Base-by-base conservation (phyloP, 2,113 vertebrate species). In the Candoia aspera region DNA sequence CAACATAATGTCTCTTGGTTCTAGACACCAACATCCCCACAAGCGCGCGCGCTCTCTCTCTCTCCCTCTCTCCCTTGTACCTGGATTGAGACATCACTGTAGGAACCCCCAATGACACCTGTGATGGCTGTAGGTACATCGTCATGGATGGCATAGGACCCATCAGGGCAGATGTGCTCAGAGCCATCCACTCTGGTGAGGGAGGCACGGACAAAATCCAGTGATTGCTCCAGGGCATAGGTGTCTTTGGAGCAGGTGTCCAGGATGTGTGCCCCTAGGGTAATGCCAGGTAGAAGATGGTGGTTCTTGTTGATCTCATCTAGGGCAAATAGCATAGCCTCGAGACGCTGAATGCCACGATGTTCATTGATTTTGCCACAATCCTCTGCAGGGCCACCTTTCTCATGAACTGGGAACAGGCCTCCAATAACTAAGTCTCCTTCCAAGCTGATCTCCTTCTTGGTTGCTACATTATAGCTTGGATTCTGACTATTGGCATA, bases 171-270 rank as follows among this genome's bases (percentile, higher is more conserved):
- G 96, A 99, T 98, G 96, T 99, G 99, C 92, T 99, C 99, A 0
- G 99, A 98, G 92, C 99, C 99, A 0, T 99, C 99, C 26, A 98
- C 98, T 90, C 98, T 98, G 92, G 99, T 99, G 59, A 99, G 98
- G 0, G 99, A 99, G 10, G 99, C 98, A 0, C 99, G 98, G 91
- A 99, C 99, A 0, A 99, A 99, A 95, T 99, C 99, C 0, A 99
- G 97, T 0, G 99, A 98, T 97, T 99, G 99, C 97, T 99, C 99
- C 55, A 99, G 97, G 59, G 99, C 99, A 0, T 99, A 98, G 0
- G 99, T 99, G 98, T 99, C 99, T 96, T 99, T 99, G 53, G 99
- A 99, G 96, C 99, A 99, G 88, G 98, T 99, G 97, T 99, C 99
- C 0, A 99, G 98, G 92, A 99, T 99, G 95, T 99, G 99, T 1